phyloP scores from a whole-genome alignment of 2,888 invertebrate species.

The Rhagium mordax region DNA sequence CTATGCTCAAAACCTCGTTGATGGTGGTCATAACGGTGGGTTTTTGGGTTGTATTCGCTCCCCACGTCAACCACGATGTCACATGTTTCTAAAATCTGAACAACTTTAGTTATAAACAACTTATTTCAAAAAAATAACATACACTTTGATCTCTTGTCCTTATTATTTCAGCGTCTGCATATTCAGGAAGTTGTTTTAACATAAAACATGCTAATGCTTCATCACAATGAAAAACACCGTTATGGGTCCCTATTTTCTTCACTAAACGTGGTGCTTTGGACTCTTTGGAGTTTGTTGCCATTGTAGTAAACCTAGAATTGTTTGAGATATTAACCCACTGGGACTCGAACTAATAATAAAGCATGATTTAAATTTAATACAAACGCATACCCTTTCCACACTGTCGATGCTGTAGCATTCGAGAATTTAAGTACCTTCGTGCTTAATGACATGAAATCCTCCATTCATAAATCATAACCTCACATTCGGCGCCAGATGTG shows the following conservation, averaged over 20 bases:
- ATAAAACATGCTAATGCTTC: conserved; percentile 96
- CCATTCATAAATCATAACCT: conserved; percentile 39
- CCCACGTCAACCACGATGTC: conserved; percentile 98
- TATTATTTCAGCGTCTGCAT: conserved; percentile 85
- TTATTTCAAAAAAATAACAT: conserved; percentile 35
- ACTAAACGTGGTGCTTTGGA: conserved; percentile 60
- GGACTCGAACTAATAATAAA: too few species aligned
- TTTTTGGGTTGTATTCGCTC: conserved; percentile 83
- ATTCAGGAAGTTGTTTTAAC: conserved; percentile 86
- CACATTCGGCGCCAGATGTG: not conserved
- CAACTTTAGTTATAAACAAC: conserved; percentile 22
- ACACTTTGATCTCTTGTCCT: conserved; percentile 76
- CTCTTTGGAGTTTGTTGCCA: conserved; percentile 65
- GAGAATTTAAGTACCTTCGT: conserved; percentile 37
- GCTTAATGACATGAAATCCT: conserved; percentile 39
- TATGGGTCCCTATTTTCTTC: conserved; percentile 80
- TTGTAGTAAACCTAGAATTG: conserved; percentile 62
- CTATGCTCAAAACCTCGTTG: conserved; percentile 84
- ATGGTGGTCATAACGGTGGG: conserved; percentile 93
- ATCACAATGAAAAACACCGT: conserved; percentile 94
- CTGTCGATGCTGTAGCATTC: conserved; percentile 25
- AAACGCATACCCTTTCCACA: conserved; percentile 51
- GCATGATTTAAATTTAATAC: not conserved
- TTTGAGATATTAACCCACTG: not conserved
- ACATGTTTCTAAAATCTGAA: conserved; percentile 80